Evolutionary conservation across 2,113 vertebrate genomes (phyloP).

Genomic region (Peucedramus taeniatus): DNA sequence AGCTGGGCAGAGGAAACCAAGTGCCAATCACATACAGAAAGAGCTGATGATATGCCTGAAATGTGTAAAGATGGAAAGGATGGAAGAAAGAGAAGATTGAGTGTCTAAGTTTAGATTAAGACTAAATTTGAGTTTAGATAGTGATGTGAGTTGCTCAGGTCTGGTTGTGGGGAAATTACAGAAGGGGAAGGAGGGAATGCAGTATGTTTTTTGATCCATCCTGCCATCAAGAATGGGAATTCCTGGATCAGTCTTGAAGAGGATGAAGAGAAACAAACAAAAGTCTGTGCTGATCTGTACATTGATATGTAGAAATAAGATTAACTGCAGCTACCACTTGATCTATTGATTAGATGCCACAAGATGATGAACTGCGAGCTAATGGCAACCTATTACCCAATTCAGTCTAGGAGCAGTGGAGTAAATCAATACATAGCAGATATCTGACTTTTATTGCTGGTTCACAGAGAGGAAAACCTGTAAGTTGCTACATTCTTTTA

Average conservation of each 20-base stretch:
- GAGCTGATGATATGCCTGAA: background rate
- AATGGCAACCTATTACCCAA: slow-evolving; percentile 44
- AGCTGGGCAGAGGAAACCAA: background rate
- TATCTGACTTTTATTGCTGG: background rate
- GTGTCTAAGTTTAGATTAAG: background rate
- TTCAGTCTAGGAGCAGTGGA: background rate
- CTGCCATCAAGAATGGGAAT: background rate
- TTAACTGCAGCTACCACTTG: slow-evolving; percentile 40
- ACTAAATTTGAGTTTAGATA: background rate
- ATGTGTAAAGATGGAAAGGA: background rate
- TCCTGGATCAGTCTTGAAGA: background rate
- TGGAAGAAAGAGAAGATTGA: background rate
- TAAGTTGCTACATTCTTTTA: background rate
- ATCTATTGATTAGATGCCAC: slow-evolving; percentile 61
- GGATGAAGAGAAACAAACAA: slow-evolving; percentile 1
- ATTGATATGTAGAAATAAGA: slow-evolving; percentile 44
- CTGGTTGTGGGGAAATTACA: background rate
- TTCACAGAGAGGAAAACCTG: background rate
- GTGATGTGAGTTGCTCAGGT: background rate
- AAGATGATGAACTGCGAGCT: slow-evolving; percentile 38
- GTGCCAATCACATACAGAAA: background rate
- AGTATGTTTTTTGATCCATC: background rate
- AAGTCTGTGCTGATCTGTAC: background rate
- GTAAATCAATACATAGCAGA: slow-evolving; percentile 44
- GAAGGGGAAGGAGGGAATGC: background rate